A percentile compares a stretch with the other conserved stretches of the same genome.
Conservation (phyloP, 2,888 invertebrate species). For the Mellilla xanthometata region DNA sequence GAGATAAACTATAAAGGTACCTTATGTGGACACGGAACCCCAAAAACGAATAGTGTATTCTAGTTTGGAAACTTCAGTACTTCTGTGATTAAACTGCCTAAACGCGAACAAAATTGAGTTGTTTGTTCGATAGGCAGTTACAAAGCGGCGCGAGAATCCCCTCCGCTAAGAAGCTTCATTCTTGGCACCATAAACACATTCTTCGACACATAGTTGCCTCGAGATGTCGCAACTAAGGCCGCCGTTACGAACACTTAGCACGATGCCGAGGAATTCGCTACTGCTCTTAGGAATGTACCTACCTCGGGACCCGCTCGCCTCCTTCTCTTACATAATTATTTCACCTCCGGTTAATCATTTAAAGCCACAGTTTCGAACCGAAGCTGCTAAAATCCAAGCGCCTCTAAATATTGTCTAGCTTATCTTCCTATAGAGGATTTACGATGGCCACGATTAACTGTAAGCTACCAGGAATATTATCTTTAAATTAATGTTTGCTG, state of each 20-base stretch:
- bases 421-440: constrained; percentile 64
- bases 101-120: constrained; percentile 36
- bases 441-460: constrained; percentile 58
- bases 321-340: constrained; percentile 60
- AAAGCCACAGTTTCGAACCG: constrained; percentile 54
- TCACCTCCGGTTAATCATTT: constrained; percentile 57
- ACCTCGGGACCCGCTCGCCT: constrained; percentile 42
- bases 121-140: constrained; percentile 38
- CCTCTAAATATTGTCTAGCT: constrained; percentile 61
- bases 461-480: constrained; percentile 53
- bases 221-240: constrained; percentile 69
- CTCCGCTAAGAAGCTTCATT: constrained; percentile 70
- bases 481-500: constrained; percentile 36
- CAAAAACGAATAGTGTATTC: no score
- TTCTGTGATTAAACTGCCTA: no score
- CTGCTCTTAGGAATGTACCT: constrained; percentile 64
- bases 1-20: no score
- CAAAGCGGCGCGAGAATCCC: constrained; percentile 37
- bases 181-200: constrained; percentile 80
- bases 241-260: constrained; percentile 63
- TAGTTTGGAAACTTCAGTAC: no score
- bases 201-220: constrained; percentile 78
- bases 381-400: constrained; percentile 49
- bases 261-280: constrained; percentile 65
- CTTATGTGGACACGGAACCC: no score